Percentiles rank a stretch among this genome's conserved stretches.
These are phyloP conservation scores for Noctua janthina DNA, from an alignment of 2,888 invertebrate species.

Conservation along the genomic window DNA sequence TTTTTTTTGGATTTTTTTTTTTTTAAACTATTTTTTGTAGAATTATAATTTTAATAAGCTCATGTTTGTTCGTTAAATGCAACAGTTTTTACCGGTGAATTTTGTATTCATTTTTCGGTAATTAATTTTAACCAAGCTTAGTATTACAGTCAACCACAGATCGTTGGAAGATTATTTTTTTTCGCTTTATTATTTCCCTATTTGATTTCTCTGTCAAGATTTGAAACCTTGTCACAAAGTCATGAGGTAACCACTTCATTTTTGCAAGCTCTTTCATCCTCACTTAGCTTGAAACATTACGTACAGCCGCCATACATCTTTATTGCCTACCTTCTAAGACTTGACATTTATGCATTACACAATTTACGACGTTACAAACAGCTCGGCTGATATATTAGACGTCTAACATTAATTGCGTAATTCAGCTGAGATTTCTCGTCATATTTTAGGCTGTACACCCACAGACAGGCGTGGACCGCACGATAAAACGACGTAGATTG, in stretches of 20 bases:
- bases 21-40: too few relatives aligned
- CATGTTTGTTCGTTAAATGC: too few relatives aligned
- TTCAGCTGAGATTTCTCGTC: slow-evolving; percentile 60
- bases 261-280: slow-evolving; percentile 4
- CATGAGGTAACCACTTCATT: background rate
- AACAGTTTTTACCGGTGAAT: too few relatives aligned
- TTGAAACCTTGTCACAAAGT: background rate
- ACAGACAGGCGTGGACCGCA: slow-evolving; percentile 67
- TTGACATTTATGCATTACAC: slow-evolving; percentile 58
- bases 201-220: background rate
- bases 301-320: slow-evolving; percentile 23
- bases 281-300: slow-evolving; percentile 16
- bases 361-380: slow-evolving; percentile 52
- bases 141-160: too few relatives aligned
- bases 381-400: slow-evolving; percentile 56
- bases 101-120: too few relatives aligned
- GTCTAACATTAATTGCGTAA: slow-evolving; percentile 55
- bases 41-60: too few relatives aligned
- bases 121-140: too few relatives aligned
- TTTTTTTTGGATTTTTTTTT: too few relatives aligned
- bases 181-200: too few relatives aligned
- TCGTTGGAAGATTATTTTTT: too few relatives aligned
- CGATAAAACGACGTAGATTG: slow-evolving; percentile 74
- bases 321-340: slow-evolving; percentile 42
- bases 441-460: slow-evolving; percentile 63